Evolutionary conservation across 1,140 invertebrate genomes (phyloP).

Genomic region (Orchesella cincta): DNA sequence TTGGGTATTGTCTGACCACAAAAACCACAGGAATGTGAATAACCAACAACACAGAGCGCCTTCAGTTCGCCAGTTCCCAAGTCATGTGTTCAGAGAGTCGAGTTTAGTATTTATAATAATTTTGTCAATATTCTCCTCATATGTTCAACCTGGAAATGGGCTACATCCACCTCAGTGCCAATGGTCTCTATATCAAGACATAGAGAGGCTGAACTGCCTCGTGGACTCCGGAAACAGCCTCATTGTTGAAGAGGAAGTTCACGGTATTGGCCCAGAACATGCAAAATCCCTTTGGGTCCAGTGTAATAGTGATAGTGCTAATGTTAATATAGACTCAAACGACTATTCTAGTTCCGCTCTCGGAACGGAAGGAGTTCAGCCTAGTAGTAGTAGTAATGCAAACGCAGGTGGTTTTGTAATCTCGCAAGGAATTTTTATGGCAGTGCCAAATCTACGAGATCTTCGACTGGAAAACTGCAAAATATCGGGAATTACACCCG

Average conservation of each 20-base stretch:
- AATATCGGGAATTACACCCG: slow-evolving; percentile 80
- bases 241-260: slow-evolving; percentile 47
- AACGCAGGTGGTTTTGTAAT: slow-evolving; percentile 43
- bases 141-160: slow-evolving; percentile 29
- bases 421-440: slow-evolving; percentile 51
- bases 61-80: slow-evolving; percentile 15
- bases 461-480: slow-evolving; percentile 88
- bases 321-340: background rate
- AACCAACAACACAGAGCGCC: background rate
- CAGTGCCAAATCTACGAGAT: slow-evolving; percentile 66
- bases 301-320: slow-evolving; percentile 27
- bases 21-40: background rate
- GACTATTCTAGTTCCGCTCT: background rate
- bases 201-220: slow-evolving; percentile 48
- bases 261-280: slow-evolving; percentile 49
- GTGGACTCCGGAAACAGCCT: slow-evolving; percentile 46
- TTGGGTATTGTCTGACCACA: background rate
- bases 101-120: slow-evolving; percentile 18
- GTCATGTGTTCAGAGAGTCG: slow-evolving; percentile 33
- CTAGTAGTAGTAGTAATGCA: background rate
- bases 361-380: background rate
- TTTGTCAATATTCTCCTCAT: background rate
- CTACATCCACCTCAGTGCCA: slow-evolving; percentile 49
- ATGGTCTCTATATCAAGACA: slow-evolving; percentile 48
- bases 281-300: slow-evolving; percentile 50